Conservation (phyloP, 2,113 vertebrate genomes). For the Camelus bactrianus region DNA sequence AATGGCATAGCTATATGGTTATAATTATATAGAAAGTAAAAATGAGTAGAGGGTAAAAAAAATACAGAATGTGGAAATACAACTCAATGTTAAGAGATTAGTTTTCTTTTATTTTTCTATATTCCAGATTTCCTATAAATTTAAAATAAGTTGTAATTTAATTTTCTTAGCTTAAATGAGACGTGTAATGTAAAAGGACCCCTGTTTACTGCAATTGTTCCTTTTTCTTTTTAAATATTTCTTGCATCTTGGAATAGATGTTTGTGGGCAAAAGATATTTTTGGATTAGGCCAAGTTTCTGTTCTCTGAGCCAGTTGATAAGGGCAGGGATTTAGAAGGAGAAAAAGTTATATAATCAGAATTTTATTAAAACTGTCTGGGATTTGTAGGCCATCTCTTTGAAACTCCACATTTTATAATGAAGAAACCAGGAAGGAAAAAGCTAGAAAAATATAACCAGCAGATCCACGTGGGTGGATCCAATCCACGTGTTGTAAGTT, state of each 20-base stretch:
- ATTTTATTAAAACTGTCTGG: slow-evolving; percentile 80
- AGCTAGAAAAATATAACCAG: slow-evolving; percentile 58
- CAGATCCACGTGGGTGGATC: neutral
- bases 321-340: slow-evolving; percentile 73
- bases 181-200: neutral
- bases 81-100: slow-evolving; percentile 45
- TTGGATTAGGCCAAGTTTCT: slow-evolving; percentile 75
- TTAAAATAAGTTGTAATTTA: slow-evolving; percentile 15
- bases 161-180: slow-evolving; percentile 30
- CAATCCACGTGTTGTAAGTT: neutral
- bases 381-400: slow-evolving; percentile 75
- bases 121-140: slow-evolving; percentile 42
- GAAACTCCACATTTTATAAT: slow-evolving; percentile 66
- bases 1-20: neutral
- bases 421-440: slow-evolving; percentile 60
- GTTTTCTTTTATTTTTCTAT: slow-evolving; percentile 17
- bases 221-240: slow-evolving; percentile 61
- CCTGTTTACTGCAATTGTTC: slow-evolving; percentile 39
- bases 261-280: slow-evolving; percentile 29
- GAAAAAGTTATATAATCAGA: slow-evolving; percentile 73
- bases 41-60: neutral
- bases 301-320: slow-evolving; percentile 78
- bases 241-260: slow-evolving; percentile 66
- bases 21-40: slow-evolving; percentile 17
- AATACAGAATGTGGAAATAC: neutral